phyloP scores from a whole-genome alignment of 2,888 invertebrate species.

The Eustalomyia histrio region DNA sequence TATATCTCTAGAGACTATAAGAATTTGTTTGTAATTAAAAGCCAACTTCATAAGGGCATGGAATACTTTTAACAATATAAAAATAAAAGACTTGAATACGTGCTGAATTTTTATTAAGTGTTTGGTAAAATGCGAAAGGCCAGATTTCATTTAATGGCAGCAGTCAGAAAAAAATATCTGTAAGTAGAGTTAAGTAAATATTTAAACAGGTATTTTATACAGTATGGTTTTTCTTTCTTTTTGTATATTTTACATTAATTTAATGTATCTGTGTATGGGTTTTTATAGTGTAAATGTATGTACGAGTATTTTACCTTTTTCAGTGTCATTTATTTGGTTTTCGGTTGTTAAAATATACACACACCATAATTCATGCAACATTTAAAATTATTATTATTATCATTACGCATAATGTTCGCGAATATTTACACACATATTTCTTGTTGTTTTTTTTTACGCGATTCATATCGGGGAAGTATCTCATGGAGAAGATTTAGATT shows the following conservation, averaged over 20 bases:
- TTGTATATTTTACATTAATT: slow-evolving; percentile 26
- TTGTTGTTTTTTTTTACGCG: slow-evolving; percentile 23
- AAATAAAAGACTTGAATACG: slow-evolving; percentile 25
- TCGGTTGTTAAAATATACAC: slow-evolving; percentile 35
- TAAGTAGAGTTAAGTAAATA: slow-evolving; percentile 50
- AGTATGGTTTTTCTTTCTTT: neutral
- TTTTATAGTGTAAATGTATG: neutral
- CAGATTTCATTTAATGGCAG: slow-evolving; percentile 57
- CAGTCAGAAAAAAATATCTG: neutral
- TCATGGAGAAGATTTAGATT: neutral
- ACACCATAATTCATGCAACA: slow-evolving; percentile 62
- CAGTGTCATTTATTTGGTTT: slow-evolving; percentile 33
- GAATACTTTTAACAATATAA: slow-evolving; percentile 3
- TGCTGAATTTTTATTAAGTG: slow-evolving; percentile 54
- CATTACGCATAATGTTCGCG: slow-evolving; percentile 65
- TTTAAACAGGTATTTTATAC: slow-evolving; percentile 57
- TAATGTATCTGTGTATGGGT: slow-evolving; percentile 28
- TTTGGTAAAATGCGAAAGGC: slow-evolving; percentile 12
- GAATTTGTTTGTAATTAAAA: slow-evolving; percentile 62
- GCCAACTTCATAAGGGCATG: slow-evolving; percentile 9
- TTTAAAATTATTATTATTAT: slow-evolving; percentile 67
- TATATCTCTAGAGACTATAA: slow-evolving; percentile 46
- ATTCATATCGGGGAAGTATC: slow-evolving; percentile 13
- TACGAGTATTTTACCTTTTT: slow-evolving; percentile 47
- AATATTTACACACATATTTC: slow-evolving; percentile 60